Conservation (phyloP, 2,797 vertebrate genomes). For the Nyctalus aviator region DNA sequence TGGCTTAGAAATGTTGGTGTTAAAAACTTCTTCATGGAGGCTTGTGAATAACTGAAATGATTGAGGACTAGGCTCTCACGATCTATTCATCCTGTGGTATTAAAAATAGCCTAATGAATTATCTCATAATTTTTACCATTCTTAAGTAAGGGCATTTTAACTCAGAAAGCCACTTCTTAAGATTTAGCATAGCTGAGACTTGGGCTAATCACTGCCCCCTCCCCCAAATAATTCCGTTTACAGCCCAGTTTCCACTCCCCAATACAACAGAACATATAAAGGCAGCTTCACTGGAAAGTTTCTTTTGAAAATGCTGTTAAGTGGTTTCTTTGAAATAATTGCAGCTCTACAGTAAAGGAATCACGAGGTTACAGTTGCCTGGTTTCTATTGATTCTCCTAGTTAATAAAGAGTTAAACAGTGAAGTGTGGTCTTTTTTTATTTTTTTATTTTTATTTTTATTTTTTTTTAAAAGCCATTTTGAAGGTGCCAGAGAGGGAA, state of each 20-base stretch:
- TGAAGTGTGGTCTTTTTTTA: slow-evolving; percentile 85
- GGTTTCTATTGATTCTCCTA: slow-evolving; percentile 85
- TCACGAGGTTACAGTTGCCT: slow-evolving; percentile 80
- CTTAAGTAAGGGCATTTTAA: slow-evolving; percentile 15
- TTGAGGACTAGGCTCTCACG: neutral
- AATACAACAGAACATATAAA: neutral
- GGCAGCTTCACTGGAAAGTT: slow-evolving; percentile 74
- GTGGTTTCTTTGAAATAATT: slow-evolving; percentile 62
- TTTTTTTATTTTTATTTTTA: slow-evolving; percentile 80
- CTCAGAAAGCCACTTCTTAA: slow-evolving; percentile 8
- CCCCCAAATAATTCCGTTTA: slow-evolving; percentile 4
- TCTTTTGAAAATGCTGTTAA: slow-evolving; percentile 71
- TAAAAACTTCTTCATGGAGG: slow-evolving; percentile 10
- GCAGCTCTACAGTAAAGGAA: slow-evolving; percentile 71
- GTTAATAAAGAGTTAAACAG: slow-evolving; percentile 92
- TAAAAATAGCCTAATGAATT: neutral
- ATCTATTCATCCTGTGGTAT: neutral
- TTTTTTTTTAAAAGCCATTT: slow-evolving; percentile 84
- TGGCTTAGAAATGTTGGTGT: neutral
- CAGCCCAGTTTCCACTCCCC: neutral
- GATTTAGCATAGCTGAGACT: slow-evolving; percentile 4
- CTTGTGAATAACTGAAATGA: neutral
- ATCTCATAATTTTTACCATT: slow-evolving; percentile 32
- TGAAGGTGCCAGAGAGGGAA: slow-evolving; percentile 89
- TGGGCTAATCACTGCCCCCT: neutral